Percentiles rank a stretch among this genome's conserved stretches.
phyloP scores from a whole-genome alignment of 2,113 vertebrate genomes.

The Sapayoa aenigma region DNA sequence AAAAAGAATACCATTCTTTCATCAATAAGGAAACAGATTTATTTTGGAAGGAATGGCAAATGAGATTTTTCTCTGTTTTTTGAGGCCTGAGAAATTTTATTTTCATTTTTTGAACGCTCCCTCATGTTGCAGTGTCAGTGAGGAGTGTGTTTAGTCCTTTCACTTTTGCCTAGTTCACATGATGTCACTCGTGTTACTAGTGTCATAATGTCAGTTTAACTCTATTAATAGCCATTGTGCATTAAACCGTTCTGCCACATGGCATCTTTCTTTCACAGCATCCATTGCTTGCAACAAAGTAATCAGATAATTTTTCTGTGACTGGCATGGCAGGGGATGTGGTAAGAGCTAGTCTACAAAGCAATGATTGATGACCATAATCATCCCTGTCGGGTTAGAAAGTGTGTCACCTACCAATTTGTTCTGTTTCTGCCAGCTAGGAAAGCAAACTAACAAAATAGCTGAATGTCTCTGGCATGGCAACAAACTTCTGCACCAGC shows the following conservation, averaged over 20 bases:
- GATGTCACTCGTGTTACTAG: neutral
- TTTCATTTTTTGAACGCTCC: neutral
- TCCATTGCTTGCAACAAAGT: neutral
- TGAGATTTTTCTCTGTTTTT: neutral
- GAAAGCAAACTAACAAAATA: conserved; percentile 40
- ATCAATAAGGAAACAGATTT: neutral
- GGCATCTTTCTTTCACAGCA: neutral
- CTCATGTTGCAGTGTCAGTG: neutral
- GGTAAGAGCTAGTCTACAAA: neutral
- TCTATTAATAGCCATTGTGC: neutral
- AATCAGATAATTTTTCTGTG: conserved; percentile 4
- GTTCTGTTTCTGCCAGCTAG: conserved; percentile 33
- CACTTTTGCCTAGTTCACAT: neutral
- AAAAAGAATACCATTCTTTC: neutral
- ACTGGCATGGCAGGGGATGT: conserved; percentile 9
- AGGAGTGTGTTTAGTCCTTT: neutral
- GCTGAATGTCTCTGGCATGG: neutral
- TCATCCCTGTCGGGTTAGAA: conserved; percentile 19
- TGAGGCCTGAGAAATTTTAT: neutral
- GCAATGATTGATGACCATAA: conserved; percentile 54
- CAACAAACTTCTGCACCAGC: neutral
- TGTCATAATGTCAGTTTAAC: neutral
- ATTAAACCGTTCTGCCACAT: neutral
- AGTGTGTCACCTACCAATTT: conserved; percentile 53
- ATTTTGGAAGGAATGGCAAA: neutral